A percentile compares a stretch with the other conserved stretches of the same genome.
phyloP scores from a whole-genome alignment of 64 coral and sea anemone genomes.

The Acropora tenuis region DNA sequence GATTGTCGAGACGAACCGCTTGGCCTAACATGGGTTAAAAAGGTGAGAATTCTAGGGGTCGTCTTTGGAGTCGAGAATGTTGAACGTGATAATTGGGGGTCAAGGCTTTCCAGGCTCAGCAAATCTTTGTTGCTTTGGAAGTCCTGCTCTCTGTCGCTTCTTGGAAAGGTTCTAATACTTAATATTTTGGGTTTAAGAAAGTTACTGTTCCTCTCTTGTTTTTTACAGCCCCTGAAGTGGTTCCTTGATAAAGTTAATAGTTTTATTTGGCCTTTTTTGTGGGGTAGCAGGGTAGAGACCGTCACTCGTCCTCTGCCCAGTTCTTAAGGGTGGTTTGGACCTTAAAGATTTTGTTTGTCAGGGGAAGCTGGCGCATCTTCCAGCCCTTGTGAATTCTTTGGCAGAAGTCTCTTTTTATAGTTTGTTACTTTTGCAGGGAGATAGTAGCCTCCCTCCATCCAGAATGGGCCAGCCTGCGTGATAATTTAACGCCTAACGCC shows the following conservation, averaged over 20 bases:
- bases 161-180: background rate
- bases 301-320: background rate
- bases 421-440: background rate
- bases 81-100: background rate
- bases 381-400: background rate
- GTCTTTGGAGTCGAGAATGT: background rate
- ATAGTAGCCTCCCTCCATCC: too few species aligned
- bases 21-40: background rate
- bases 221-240: background rate
- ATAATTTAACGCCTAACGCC: background rate
- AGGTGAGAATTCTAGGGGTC: constrained; percentile 13
- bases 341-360: background rate
- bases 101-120: background rate
- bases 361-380: background rate
- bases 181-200: background rate
- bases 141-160: background rate
- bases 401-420: background rate
- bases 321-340: background rate
- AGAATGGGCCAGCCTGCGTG: background rate
- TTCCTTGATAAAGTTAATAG: background rate
- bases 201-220: background rate
- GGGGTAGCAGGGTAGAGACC: background rate
- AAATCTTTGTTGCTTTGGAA: background rate
- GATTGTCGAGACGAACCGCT: background rate
- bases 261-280: background rate